phyloP scores from a whole-genome alignment of 2,888 invertebrate species.

The Acanthosepion esculentum region DNA sequence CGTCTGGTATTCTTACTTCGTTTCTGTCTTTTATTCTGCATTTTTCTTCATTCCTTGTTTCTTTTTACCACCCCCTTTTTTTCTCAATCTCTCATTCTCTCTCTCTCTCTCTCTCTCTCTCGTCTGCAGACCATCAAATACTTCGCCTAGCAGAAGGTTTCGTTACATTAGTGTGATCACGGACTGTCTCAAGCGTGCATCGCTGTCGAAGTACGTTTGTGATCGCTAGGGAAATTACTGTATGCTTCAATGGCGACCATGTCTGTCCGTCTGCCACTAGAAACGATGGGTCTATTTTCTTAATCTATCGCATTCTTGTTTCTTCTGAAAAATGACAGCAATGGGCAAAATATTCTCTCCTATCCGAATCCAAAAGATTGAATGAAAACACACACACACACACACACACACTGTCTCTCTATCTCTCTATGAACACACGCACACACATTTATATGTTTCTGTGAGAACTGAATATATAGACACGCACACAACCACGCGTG shows the following conservation, averaged over 20 bases:
- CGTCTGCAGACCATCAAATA: not conserved
- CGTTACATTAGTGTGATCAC: constrained; percentile 33
- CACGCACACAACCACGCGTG: too few relatives aligned
- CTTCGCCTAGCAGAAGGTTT: not conserved
- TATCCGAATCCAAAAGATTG: not conserved
- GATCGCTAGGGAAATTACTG: constrained; percentile 33
- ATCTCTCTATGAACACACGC: not conserved
- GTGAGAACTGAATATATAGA: too few relatives aligned
- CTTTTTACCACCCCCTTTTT: too few relatives aligned
- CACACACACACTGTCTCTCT: not conserved
- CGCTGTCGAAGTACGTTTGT: not conserved
- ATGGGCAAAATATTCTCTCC: not conserved
- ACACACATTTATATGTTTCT: too few relatives aligned
- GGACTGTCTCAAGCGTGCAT: not conserved
- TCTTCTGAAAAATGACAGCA: not conserved
- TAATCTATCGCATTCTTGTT: not conserved
- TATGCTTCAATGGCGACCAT: not conserved
- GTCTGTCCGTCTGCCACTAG: not conserved
- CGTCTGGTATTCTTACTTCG: too few relatives aligned
- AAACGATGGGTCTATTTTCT: not conserved
- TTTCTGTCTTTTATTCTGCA: too few relatives aligned
- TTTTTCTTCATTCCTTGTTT: too few relatives aligned
- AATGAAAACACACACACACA: too few relatives aligned
- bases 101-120: not conserved
- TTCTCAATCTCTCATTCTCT: too few relatives aligned